Evolutionary conservation across 2,797 vertebrate genomes (phyloP).

Genomic region (Pipistrellus pygmaeus): DNA sequence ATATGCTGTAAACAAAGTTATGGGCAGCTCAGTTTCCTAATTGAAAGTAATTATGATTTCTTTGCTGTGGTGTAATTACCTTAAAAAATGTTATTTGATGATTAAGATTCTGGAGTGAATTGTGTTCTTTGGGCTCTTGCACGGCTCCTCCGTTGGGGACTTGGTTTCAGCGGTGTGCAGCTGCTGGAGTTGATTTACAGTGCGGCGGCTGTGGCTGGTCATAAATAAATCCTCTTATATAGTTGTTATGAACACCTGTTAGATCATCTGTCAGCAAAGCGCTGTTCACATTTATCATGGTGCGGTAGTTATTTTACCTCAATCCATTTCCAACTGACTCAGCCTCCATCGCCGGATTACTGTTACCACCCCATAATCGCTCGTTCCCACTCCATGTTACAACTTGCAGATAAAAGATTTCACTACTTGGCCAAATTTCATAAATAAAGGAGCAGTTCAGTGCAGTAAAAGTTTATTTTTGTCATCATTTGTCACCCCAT

Average conservation of each 20-base stretch:
- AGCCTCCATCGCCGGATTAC: slow-evolving; percentile 92
- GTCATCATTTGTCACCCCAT: slow-evolving; percentile 93
- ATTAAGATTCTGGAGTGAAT: slow-evolving; percentile 95
- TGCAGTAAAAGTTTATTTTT: slow-evolving; percentile 95
- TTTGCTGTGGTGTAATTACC: slow-evolving; percentile 87
- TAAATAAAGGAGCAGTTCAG: slow-evolving; percentile 93
- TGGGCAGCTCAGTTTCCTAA: slow-evolving; percentile 83
- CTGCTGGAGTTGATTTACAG: slow-evolving; percentile 92
- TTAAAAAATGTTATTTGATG: slow-evolving; percentile 91
- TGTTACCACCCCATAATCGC: slow-evolving; percentile 92
- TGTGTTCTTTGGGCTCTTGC: slow-evolving; percentile 90
- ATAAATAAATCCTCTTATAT: slow-evolving; percentile 98
- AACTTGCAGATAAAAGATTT: slow-evolving; percentile 95
- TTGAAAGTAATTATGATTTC: slow-evolving; percentile 87
- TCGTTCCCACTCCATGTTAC: slow-evolving; percentile 91
- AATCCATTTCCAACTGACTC: slow-evolving; percentile 92
- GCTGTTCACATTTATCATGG: slow-evolving; percentile 98
- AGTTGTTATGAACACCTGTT: slow-evolving; percentile 98
- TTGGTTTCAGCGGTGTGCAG: slow-evolving; percentile 90
- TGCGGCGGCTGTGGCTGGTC: slow-evolving; percentile 95
- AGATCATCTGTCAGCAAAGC: slow-evolving; percentile 97
- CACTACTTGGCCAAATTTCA: slow-evolving; percentile 94
- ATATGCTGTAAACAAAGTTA: slow-evolving; percentile 83
- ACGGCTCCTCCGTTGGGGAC: slow-evolving; percentile 90
- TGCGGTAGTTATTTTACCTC: slow-evolving; percentile 94